These are phyloP conservation scores for Pangasianodon hypophthalmus DNA, from an alignment of 2,113 vertebrate genomes.

Conservation along the genomic window DNA sequence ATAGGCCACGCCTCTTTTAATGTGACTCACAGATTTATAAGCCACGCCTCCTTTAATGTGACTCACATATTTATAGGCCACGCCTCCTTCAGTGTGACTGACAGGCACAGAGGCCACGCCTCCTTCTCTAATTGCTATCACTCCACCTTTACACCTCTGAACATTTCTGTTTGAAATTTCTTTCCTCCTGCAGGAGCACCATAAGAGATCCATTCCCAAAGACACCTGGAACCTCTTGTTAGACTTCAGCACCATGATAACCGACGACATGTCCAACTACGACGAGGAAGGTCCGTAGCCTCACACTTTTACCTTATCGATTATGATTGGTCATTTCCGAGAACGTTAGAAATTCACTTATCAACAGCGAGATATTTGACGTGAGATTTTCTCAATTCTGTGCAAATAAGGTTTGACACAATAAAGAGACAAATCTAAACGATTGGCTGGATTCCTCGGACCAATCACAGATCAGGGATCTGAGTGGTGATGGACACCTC, in stretches of 20 bases:
- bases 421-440: not conserved
- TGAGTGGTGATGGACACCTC: not conserved
- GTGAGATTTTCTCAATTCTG: no score
- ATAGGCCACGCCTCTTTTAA: not conserved
- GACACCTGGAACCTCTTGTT: conserved; percentile 96
- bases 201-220: conserved; percentile 93
- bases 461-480: not conserved
- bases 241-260: conserved; percentile 95
- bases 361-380: not conserved
- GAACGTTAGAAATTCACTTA: not conserved
- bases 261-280: conserved; percentile 96
- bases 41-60: not conserved
- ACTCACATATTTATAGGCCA: not conserved
- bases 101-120: not conserved
- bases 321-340: not conserved
- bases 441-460: not conserved
- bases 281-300: conserved; percentile 87
- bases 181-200: conserved; percentile 79
- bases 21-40: not conserved
- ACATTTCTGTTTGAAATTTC: not conserved
- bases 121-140: not conserved
- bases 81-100: not conserved
- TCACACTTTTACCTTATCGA: not conserved
- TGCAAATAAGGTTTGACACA: no score
- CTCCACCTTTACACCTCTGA: not conserved